Percentiles rank a stretch among this genome's conserved stretches.
These are phyloP conservation scores for Phengaris alcon DNA, from an alignment of 2,888 invertebrate species.

Conservation along the genomic window DNA sequence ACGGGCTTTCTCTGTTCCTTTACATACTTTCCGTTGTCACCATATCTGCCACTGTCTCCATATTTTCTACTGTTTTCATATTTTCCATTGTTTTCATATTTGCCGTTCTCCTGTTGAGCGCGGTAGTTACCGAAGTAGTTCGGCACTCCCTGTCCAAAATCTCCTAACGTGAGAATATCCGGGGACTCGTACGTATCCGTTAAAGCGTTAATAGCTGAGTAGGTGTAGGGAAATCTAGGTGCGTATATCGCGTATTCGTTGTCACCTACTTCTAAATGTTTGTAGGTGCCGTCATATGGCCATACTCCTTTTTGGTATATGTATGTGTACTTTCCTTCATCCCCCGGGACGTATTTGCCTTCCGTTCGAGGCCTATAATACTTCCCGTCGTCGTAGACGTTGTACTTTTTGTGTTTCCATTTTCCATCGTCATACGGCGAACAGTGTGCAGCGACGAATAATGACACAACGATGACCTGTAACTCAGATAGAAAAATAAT, in stretches of 20 bases:
- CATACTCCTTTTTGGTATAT: constrained; percentile 44
- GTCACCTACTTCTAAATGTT: constrained; percentile 43
- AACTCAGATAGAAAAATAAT: constrained; percentile 39
- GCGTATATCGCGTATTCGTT: constrained; percentile 62
- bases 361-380: constrained; percentile 65
- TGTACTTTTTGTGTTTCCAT: constrained; percentile 58
- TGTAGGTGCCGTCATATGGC: constrained; percentile 44
- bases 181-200: constrained; percentile 60
- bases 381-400: constrained; percentile 61
- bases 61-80: constrained; percentile 4
- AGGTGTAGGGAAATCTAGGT: constrained; percentile 61
- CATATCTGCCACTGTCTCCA: neutral
- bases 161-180: constrained; percentile 50
- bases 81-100: neutral
- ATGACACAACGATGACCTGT: constrained; percentile 52
- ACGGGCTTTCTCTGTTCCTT: constrained; percentile 46
- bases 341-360: constrained; percentile 76
- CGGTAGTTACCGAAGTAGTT: constrained; percentile 46
- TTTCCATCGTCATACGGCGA: constrained; percentile 57
- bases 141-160: constrained; percentile 49
- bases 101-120: neutral
- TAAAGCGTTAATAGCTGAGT: constrained; percentile 57
- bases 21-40: neutral
- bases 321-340: constrained; percentile 48
- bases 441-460: constrained; percentile 51